Percentiles rank a stretch among this genome's conserved stretches.
phyloP scores from a whole-genome alignment of 2,888 invertebrate genomes.

The Urechis unicinctus region DNA sequence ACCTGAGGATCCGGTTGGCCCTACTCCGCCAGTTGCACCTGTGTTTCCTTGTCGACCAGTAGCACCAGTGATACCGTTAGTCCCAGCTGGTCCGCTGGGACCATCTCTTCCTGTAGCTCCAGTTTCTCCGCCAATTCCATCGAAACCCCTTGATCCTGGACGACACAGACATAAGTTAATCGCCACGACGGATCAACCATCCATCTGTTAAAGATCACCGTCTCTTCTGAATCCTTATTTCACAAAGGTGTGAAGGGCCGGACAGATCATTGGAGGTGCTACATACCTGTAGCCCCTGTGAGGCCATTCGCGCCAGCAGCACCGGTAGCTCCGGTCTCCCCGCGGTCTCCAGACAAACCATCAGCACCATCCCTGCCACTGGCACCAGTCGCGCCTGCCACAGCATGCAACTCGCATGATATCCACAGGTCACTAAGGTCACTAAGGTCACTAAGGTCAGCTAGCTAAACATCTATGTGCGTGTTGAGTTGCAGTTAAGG shows the following conservation, averaged over 20 bases:
- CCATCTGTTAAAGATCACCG: too few relatives aligned
- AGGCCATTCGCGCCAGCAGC: neutral
- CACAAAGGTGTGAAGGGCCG: too few relatives aligned
- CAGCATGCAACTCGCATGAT: neutral
- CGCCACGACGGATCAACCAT: too few relatives aligned
- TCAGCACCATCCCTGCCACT: neutral
- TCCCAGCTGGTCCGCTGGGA: neutral
- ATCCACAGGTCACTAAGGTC: too few relatives aligned
- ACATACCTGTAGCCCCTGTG: neutral
- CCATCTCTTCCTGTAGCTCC: neutral
- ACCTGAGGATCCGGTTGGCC: neutral
- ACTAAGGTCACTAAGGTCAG: too few relatives aligned
- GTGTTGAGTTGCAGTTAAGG: too few relatives aligned
- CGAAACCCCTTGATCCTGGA: too few relatives aligned
- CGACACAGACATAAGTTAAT: too few relatives aligned
- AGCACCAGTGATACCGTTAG: neutral
- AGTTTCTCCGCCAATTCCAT: neutral
- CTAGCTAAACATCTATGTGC: too few relatives aligned
- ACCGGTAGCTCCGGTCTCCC: neutral
- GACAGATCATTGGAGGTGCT: too few relatives aligned
- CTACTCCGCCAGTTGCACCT: neutral
- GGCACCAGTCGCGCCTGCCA: neutral
- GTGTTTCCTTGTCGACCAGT: neutral
- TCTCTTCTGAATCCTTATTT: too few relatives aligned
- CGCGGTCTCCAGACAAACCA: neutral